These are phyloP conservation scores for Sycophila sp. DNA, from an alignment of 1,140 invertebrate species.

Conservation along the genomic window DNA sequence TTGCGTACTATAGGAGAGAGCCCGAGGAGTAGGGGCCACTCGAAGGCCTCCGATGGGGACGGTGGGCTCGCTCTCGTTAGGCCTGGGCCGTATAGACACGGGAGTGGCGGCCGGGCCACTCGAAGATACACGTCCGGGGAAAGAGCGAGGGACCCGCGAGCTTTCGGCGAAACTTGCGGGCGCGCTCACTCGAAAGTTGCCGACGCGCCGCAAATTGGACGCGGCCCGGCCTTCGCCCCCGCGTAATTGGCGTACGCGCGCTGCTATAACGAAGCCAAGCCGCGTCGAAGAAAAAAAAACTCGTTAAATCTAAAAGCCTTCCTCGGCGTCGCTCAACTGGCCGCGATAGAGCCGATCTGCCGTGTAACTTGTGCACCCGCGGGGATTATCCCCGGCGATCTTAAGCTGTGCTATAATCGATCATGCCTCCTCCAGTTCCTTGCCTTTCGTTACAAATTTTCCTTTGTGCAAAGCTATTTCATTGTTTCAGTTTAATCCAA, in stretches of 20 bases:
- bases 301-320: constrained; percentile 30
- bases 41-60: constrained; percentile 7
- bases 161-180: not conserved
- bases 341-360: no score
- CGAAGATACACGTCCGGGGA: not conserved
- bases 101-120: not conserved
- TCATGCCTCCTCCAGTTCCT: no score
- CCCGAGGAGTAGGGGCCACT: no score
- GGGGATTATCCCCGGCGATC: no score
- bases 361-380: no score
- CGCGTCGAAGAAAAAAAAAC: constrained; percentile 26
- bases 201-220: constrained; percentile 23
- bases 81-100: not conserved
- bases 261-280: constrained; percentile 6
- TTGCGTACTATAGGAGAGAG: no score
- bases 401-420: not conserved
- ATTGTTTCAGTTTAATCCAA: no score
- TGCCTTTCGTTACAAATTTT: no score
- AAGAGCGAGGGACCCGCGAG: not conserved
- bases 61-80: not conserved
- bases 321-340: not conserved
- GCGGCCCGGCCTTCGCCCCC: not conserved
- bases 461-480: no score
- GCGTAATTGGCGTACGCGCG: constrained; percentile 21
- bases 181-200: constrained; percentile 26